Base-by-base conservation (phyloP, 92 coral and sea anemone species). In the Porites evermanni region DNA sequence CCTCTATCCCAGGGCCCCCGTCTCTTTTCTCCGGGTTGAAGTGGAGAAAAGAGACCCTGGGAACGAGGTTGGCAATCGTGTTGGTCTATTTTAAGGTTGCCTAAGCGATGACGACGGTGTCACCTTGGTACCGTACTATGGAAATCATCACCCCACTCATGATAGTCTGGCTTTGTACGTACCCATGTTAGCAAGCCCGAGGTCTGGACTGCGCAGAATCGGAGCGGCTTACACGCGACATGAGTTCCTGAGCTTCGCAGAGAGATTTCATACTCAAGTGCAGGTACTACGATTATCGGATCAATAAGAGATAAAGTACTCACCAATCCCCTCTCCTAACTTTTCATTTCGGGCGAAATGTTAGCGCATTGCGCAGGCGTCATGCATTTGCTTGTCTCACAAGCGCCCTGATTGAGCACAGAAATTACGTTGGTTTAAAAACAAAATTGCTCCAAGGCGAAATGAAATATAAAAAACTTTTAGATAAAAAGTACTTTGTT, bases 111-210 rank as follows among this genome's bases (percentile, higher is more conserved):
- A 88, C 67, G 99, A 95, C 59, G 91, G 90, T 74, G 92, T 97
- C 72, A 92, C 93, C 29, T 90, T 95, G 24, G 96, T 91, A 72
- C 99, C 99, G 38, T 97, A 95, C 89, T 79, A 93, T 75, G 94
- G 96, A 5, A 12, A 90, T 53, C 94, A 87, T 74, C 99, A 97
- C 92, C 93, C 98, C 20, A 93, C 93, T 70, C 98, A 97, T 64
- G 99, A 97, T 83, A 93, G 96, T 26, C 79, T 88, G 20, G 90
- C 91, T 23, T 94, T 95, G 81, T 94, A 88, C 83, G 96, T 94
- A 47, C 98, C 98, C 1, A 58, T 95, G 91, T 75, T 97, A 71
- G 84, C 94, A 20, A 90, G 85, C 75, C 97, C 89, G 58, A 75
- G 89, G 9, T 61, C 81, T 29, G 84, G 82, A 6, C 85, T 86